Evolutionary conservation across 1,140 invertebrate genomes (phyloP), one percentile per base, ranked within the genome.

Genomic region (Metopolophium dirhodum): DNA sequence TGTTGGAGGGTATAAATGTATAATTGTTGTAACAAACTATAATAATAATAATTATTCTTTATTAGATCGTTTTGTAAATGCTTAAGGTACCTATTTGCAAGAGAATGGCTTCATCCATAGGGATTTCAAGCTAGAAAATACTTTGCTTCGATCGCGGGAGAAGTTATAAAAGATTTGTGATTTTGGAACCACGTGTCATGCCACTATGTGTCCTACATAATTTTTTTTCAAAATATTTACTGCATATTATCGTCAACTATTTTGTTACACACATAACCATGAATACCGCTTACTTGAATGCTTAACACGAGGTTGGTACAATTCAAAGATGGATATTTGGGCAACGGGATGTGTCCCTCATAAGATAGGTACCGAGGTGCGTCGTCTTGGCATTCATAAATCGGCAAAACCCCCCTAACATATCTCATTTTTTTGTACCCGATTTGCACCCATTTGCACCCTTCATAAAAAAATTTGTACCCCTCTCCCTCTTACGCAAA

Each of bases 81-180:
- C 37, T 41, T 94, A 1, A 92, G 82, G 49, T 94, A n/a, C n/a
- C n/a, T n/a, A 94, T 37, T 95, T 97, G 45, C 96, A 97, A 93
- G 96, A 95, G 94, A 95, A 96, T 95, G 96, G 96, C 14, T 96
- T 97, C 54, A 97, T 97, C 95, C 94, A 94, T 47, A 49, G 94
- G 26, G 97, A 97, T 95, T 96, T 97, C 14, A 97, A 97, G 95
- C 97, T 97, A 26, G 97, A 97, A 95, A 97, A 97, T 95, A 96
- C 97, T 94, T 94, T 97, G 92, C 94, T 97, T 37, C 37, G 37
- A 37, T 37, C 37, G 1, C 96, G 96, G 94, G 95, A 96, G 41
- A 96, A 96, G 94, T 86, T 96, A 37, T 94, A 97, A 22, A 97
- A 97, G 95, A 95, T 97, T 86, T 97, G 96, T 1, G 96, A 96